Percentiles rank a stretch among this genome's conserved stretches.
Conservation (phyloP, 2,797 vertebrate genomes). For the Spinus olivaceus region DNA sequence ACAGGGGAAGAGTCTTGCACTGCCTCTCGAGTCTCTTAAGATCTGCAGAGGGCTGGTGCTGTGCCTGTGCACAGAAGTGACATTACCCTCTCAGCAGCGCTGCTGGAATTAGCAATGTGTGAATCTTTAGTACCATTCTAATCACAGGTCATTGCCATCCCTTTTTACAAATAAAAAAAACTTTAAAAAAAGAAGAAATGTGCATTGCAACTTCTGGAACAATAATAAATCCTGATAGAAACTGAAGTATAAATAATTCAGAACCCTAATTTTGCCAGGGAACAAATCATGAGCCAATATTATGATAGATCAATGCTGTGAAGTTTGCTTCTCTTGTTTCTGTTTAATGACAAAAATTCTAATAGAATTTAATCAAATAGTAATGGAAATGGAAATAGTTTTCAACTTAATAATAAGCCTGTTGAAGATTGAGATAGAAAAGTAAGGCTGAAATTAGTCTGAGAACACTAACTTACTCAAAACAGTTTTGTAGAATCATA, state of each 20-base stretch:
- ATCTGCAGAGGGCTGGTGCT: background rate
- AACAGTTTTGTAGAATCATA: background rate
- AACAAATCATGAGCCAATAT: background rate
- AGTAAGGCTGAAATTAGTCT: background rate
- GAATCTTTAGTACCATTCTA: background rate
- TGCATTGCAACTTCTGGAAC: background rate
- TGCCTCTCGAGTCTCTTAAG: accelerated
- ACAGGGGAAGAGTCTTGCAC: background rate
- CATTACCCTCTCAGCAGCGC: background rate
- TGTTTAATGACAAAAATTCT: background rate
- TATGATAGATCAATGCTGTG: background rate
- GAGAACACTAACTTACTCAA: background rate
- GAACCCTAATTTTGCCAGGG: background rate
- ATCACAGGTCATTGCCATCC: background rate
- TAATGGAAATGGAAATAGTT: background rate
- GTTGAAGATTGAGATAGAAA: background rate
- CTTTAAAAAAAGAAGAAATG: background rate
- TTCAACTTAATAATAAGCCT: background rate
- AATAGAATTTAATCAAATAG: background rate
- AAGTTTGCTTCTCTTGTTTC: background rate
- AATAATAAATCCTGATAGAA: background rate
- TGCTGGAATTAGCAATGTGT: background rate
- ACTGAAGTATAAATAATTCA: background rate
- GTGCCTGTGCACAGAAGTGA: background rate
- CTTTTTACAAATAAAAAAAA: background rate